Evolutionary conservation across 2,797 vertebrate species (phyloP).

Genomic region (Okamejei kenojei): DNA sequence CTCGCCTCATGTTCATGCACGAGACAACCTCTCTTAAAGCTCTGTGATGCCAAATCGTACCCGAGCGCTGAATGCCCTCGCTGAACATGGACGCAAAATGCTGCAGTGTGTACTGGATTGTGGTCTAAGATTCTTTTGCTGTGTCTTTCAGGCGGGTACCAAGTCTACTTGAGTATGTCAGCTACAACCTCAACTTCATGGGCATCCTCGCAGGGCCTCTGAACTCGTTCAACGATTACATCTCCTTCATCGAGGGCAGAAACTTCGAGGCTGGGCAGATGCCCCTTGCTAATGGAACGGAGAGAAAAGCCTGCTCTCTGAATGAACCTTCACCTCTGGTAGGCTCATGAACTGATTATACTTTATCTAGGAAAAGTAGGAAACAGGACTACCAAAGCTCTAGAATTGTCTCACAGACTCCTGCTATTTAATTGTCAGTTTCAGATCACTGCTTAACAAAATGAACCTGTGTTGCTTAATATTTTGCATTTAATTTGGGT

Average conservation of each 20-base stretch:
- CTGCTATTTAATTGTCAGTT: not conserved
- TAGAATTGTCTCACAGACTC: not conserved
- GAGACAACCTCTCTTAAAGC: not conserved
- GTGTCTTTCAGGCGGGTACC: constrained; percentile 38
- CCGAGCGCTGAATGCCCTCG: too few relatives aligned
- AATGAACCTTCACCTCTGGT: constrained; percentile 30
- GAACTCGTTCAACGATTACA: constrained; percentile 44
- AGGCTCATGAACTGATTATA: not conserved
- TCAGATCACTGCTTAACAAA: not conserved
- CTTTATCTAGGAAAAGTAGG: not conserved
- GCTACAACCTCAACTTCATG: constrained; percentile 44
- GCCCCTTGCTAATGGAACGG: not conserved
- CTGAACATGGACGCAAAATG: too few relatives aligned
- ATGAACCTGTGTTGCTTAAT: not conserved
- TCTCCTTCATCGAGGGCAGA: constrained; percentile 44
- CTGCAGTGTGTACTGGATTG: not conserved
- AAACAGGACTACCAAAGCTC: not conserved
- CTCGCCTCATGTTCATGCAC: not conserved
- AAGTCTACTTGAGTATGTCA: constrained; percentile 41
- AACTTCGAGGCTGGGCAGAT: not conserved
- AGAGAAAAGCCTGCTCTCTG: not conserved
- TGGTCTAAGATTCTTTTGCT: not conserved
- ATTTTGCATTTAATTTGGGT: not conserved
- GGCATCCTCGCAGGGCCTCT: constrained; percentile 45
- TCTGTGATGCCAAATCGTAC: not conserved